These are phyloP conservation scores for Percopsis omiscomaycus DNA, from an alignment of 2,797 vertebrate species.

Conservation along the genomic window DNA sequence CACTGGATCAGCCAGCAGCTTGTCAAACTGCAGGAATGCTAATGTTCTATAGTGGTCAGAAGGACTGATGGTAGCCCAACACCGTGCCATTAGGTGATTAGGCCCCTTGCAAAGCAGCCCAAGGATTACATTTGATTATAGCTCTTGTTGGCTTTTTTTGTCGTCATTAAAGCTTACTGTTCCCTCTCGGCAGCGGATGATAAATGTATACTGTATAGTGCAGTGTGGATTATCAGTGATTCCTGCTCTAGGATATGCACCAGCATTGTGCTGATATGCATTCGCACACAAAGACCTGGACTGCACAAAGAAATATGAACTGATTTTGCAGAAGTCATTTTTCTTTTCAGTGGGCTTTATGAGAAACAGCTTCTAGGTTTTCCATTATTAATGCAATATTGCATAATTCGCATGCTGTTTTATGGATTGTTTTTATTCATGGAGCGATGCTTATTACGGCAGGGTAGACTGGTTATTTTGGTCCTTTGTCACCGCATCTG, in stretches of 20 bases:
- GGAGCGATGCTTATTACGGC: background rate
- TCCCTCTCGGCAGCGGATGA: background rate
- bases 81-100: no score
- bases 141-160: background rate
- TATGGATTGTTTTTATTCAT: background rate
- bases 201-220: background rate
- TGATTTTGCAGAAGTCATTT: conserved; percentile 5
- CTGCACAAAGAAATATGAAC: conserved; percentile 9
- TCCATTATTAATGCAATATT: conserved; percentile 11
- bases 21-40: no score
- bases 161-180: background rate
- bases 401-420: conserved; percentile 1
- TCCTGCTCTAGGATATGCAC: background rate
- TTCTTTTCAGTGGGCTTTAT: background rate
- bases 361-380: background rate
- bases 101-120: no score
- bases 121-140: background rate
- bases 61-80: no score
- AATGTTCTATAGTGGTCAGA: no score
- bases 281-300: background rate
- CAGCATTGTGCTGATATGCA: background rate
- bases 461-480: background rate
- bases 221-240: background rate
- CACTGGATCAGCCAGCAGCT: no score
- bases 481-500: conserved; percentile 1